Conservation (phyloP, 2,113 vertebrate species). For the Ctenomys sociabilis region DNA sequence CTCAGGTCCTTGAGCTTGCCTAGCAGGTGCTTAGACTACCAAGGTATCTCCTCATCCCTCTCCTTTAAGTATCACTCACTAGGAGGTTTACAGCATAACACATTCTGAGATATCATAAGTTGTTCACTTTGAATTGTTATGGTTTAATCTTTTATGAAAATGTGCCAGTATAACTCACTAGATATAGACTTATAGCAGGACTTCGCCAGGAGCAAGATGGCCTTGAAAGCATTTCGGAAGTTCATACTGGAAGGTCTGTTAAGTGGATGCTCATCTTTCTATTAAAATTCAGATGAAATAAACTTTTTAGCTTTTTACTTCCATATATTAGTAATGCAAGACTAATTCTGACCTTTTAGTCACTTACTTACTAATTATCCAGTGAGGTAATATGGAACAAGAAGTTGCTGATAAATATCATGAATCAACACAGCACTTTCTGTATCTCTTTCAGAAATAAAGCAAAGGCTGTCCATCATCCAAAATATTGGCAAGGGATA, state of each 20-base stretch:
- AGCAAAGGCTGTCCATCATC: background rate
- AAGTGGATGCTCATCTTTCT: background rate
- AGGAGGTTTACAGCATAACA: background rate
- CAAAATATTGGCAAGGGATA: conserved; percentile 9
- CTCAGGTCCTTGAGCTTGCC: too few relatives aligned
- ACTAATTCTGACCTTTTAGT: background rate
- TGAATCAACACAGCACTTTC: background rate
- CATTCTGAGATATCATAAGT: background rate
- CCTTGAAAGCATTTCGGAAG: background rate
- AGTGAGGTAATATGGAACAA: background rate
- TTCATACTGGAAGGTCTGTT: background rate
- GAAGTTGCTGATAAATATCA: background rate
- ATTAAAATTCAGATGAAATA: background rate
- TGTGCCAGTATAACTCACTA: background rate
- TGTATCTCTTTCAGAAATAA: background rate
- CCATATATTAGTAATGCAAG: background rate
- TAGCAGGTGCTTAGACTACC: too few relatives aligned
- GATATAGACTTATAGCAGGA: background rate
- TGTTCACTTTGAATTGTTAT: background rate
- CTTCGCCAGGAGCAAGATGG: background rate
- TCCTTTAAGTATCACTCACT: background rate
- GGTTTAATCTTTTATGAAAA: background rate
- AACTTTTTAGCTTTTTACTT: background rate
- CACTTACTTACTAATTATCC: background rate
- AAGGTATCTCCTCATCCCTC: background rate